Evolutionary conservation across 2,888 invertebrate species (phyloP), one percentile per base, ranked within the genome.

Genomic region (Scaptomyza parva): DNA sequence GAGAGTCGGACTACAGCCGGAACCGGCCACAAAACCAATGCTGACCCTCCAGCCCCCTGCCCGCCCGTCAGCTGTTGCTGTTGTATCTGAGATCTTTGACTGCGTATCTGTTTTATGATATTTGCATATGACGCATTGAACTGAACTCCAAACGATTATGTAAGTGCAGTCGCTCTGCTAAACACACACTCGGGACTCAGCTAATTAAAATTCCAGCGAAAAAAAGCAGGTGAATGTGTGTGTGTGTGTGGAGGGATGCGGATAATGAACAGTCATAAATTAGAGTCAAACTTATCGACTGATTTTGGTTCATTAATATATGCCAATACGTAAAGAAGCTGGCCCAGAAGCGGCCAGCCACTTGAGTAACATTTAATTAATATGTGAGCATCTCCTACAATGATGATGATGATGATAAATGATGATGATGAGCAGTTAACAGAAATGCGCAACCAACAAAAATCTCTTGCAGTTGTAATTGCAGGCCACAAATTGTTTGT

Each of bases 361-460:
- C 61, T 81, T 85, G 79, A 45, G 88, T 57, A 87, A 82, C 60
- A 44, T 68, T 78, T 75, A 82, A 87, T 82, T 75, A 78, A 80
- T 44, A 63, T 68, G 30, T 50, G 40, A 24, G 37, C 37, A 35
- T 11, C 20, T 8, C 8, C 14, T 11, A 26, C 5, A 18, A 11
- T 20, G 17, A 20, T 33, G 44, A 37, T 45, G 39, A 12, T 9
- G 22, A 4, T 53, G 14, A 8, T 17, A 18, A 5, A 3, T 22
- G 22, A n/a, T 48, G 30, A 47, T 30, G 41, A 43, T 57, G 59
- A 14, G 48, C 48, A 35, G 33, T 39, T 52, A 39, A 28, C 30
- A 11, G n/a, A n/a, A 48, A 48, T 47, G 30, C 22, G 14, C 28
- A 28, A 30, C 30, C 60, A 40, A 39, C 50, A 20, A 35, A 14